Percentiles rank a stretch among this genome's conserved stretches.
Evolutionary conservation across 2,888 invertebrate genomes (phyloP).

Genomic region (Rhorus exstirpatorius): DNA sequence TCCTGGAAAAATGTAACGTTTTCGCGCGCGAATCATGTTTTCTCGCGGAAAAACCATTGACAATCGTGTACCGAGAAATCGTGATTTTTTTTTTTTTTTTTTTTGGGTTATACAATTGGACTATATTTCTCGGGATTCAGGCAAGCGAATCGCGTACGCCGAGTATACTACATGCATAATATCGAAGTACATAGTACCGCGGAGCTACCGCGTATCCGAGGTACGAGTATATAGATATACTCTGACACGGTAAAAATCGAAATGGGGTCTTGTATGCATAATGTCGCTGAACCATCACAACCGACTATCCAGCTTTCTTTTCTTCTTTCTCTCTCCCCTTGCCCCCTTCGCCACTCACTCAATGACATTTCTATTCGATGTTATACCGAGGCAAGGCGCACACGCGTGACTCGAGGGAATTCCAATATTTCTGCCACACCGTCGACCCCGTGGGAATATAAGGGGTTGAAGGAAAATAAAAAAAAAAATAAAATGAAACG

Average conservation of each 20-base stretch:
- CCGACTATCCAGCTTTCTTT: constrained; percentile 27
- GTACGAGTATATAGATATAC: constrained; percentile 18
- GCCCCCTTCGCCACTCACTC: too few species aligned
- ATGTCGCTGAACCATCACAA: constrained; percentile 52
- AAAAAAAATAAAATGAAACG: constrained; percentile 40
- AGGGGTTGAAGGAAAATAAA: constrained; percentile 58
- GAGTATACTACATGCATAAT: background rate
- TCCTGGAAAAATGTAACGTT: background rate
- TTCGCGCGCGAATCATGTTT: constrained; percentile 54
- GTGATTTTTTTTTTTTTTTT: constrained; percentile 24
- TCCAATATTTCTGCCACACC: constrained; percentile 70
- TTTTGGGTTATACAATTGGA: constrained; percentile 29
- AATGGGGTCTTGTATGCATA: constrained; percentile 41
- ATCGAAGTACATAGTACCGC: background rate
- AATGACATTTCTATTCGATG: constrained; percentile 62
- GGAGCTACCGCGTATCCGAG: constrained; percentile 9
- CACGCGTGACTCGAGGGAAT: constrained; percentile 67
- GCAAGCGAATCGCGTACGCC: background rate
- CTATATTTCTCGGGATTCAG: constrained; percentile 20
- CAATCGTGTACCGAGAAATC: constrained; percentile 62
- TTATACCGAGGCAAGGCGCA: constrained; percentile 58
- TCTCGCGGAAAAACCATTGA: constrained; percentile 53
- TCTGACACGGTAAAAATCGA: constrained; percentile 55
- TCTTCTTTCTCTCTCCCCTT: background rate
- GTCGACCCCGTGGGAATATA: constrained; percentile 63